phyloP scores from a whole-genome alignment of 2,797 vertebrate species.

The Phaenicophaeus curvirostris region DNA sequence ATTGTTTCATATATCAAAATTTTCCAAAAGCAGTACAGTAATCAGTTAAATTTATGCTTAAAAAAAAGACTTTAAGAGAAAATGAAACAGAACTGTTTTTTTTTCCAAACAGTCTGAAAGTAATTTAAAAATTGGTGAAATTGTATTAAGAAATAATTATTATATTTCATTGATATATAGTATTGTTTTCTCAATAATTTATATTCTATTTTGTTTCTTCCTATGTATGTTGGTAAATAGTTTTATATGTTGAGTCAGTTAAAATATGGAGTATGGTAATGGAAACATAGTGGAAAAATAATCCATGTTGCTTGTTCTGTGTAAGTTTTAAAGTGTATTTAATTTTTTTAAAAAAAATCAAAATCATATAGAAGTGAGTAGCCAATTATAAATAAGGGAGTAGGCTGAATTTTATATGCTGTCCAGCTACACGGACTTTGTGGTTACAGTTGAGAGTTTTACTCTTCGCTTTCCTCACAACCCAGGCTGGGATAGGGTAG shows the following conservation, averaged over 20 bases:
- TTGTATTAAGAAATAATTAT: neutral
- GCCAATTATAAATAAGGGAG: neutral
- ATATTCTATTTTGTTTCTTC: neutral
- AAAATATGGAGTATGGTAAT: neutral
- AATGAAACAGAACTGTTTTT: neutral
- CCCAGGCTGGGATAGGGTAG: neutral
- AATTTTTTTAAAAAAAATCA: fast-evolving
- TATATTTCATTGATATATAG: neutral
- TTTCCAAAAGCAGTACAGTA: neutral
- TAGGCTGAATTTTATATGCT: neutral
- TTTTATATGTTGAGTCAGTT: neutral
- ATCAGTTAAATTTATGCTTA: neutral
- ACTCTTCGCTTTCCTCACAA: neutral
- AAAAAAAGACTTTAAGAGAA: neutral
- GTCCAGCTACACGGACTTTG: neutral
- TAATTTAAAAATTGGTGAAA: neutral
- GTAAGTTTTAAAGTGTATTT: neutral
- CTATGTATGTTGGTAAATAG: neutral
- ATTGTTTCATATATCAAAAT: neutral
- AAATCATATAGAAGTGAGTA: neutral
- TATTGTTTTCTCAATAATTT: neutral
- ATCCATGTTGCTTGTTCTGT: neutral
- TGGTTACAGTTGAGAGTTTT: neutral
- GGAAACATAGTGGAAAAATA: neutral
- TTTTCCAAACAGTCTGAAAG: neutral